Percentiles rank a stretch among this genome's conserved stretches.
Evolutionary conservation across 2,113 vertebrate species (phyloP).

Genomic region (Rattus norvegicus): GRCr8 NC_086032.1:8119001-8119500

Average conservation of each 20-base stretch:
- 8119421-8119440: not conserved
- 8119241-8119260: not conserved
- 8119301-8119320: not conserved
- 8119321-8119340: not conserved
- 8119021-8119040: not conserved
- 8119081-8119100: not conserved
- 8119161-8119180: not conserved
- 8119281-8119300: not conserved
- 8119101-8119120: not conserved
- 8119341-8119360: not conserved
- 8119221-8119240: not conserved
- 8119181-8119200: rapidly evolving
- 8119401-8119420: not conserved
- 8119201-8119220: not conserved
- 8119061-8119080: not conserved
- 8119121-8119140: rapidly evolving
- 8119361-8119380: too few relatives aligned
- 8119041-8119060: not conserved
- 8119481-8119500: not conserved
- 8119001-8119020: not conserved
- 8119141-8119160: rapidly evolving
- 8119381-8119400: too few relatives aligned
- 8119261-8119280: not conserved
- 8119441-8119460: not conserved
- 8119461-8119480: not conserved